Evolutionary conservation across 2,113 vertebrate genomes (phyloP).

Genomic region (Trogon surrucura): DNA sequence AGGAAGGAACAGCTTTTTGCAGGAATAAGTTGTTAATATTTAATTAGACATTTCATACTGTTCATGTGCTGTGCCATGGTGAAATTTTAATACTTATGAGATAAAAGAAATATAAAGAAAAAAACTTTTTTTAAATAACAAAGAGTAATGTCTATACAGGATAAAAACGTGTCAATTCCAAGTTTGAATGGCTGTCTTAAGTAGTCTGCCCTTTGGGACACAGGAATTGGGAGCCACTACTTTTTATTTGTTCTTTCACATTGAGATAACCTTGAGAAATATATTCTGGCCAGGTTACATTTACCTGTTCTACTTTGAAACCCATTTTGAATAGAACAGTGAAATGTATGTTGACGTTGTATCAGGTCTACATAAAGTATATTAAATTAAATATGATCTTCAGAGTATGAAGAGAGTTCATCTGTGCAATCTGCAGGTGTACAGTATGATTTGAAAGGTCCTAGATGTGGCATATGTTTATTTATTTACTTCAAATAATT

Average conservation of each 20-base stretch:
- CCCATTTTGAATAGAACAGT: not conserved
- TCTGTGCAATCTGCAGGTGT: not conserved
- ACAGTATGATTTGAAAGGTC: not conserved
- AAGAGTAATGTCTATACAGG: not conserved
- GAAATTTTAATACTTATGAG: not conserved
- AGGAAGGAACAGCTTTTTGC: not conserved
- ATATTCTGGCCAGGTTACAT: not conserved
- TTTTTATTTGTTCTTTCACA: not conserved
- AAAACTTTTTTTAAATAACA: not conserved
- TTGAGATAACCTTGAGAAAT: not conserved
- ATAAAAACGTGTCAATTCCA: not conserved
- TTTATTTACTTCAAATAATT: conserved; percentile 20
- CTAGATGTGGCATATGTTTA: not conserved
- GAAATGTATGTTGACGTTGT: not conserved
- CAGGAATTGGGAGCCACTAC: not conserved
- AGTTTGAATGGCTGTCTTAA: not conserved
- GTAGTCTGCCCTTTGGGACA: not conserved
- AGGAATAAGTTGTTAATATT: not conserved
- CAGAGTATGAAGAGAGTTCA: not conserved
- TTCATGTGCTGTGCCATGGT: not conserved
- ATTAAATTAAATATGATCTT: conserved; percentile 36
- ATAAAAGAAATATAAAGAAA: not conserved
- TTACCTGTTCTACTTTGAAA: not conserved
- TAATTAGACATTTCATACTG: not conserved
- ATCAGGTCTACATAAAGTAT: not conserved